Evolutionary conservation across 2,113 vertebrate genomes (phyloP).

Genomic region (Lepisosteus osseus): DNA sequence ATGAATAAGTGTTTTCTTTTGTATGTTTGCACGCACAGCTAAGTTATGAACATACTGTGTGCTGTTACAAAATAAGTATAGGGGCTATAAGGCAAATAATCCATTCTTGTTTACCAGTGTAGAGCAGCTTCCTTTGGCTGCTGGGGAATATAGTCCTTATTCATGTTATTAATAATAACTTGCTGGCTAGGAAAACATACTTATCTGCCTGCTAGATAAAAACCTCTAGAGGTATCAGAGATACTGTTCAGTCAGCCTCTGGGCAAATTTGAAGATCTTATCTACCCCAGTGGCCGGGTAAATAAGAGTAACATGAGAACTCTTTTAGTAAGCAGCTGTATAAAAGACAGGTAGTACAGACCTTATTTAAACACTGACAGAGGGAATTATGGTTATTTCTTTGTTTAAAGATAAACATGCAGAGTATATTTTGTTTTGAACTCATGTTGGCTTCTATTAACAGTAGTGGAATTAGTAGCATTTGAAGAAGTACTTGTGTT

Average conservation of each 20-base stretch:
- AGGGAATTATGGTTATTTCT: background rate
- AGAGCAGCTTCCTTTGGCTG: constrained; percentile 42
- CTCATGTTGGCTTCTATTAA: too few species aligned
- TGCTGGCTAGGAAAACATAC: constrained; percentile 50
- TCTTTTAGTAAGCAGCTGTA: background rate
- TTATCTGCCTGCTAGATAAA: constrained; percentile 71
- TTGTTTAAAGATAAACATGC: background rate
- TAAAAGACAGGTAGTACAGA: background rate
- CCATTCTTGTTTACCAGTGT: constrained; percentile 52
- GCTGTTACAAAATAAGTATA: too few species aligned
- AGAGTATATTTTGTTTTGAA: background rate
- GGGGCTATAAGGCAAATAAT: constrained; percentile 37
- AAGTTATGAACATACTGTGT: too few species aligned
- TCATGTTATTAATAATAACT: constrained; percentile 56
- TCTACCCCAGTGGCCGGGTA: constrained; percentile 34
- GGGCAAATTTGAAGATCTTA: constrained; percentile 71
- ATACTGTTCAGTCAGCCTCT: constrained; percentile 56
- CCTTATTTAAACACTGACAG: constrained; percentile 5
- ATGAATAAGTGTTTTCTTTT: too few species aligned
- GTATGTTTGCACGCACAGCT: too few species aligned
- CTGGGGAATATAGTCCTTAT: constrained; percentile 42
- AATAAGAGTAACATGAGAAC: constrained; percentile 1
- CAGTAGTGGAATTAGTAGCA: too few species aligned
- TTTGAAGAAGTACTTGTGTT: too few species aligned
- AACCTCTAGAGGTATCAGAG: constrained; percentile 54